Conservation (phyloP, 2,888 invertebrate species). For the Oxystoma pomonae region DNA sequence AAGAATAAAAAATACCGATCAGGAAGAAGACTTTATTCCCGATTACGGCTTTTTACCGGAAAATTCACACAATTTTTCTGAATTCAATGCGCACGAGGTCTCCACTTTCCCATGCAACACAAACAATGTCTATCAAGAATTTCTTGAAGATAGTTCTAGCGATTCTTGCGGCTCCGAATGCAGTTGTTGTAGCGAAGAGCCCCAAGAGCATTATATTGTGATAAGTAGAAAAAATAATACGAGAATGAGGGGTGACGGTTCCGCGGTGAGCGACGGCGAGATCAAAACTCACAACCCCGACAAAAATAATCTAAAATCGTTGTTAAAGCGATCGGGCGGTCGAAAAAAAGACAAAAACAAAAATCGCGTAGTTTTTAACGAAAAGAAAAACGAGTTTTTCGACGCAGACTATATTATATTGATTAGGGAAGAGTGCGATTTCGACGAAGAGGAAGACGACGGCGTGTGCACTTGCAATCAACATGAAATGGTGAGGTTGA, state of each 20-base stretch:
- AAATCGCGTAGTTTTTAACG: constrained; percentile 83
- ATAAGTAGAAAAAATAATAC: constrained; percentile 16
- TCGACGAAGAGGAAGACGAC: constrained; percentile 76
- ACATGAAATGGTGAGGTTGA: constrained; percentile 60
- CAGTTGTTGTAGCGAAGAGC: constrained; percentile 31
- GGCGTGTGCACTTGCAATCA: constrained; percentile 68
- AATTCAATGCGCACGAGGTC: constrained; percentile 44
- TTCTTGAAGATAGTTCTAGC: constrained; percentile 31
- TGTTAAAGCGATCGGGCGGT: constrained; percentile 68
- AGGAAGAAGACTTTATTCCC: constrained; percentile 10
- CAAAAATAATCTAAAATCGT: constrained; percentile 62
- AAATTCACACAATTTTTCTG: constrained; percentile 33
- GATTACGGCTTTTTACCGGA: constrained; percentile 17
- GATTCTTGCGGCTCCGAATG: constrained; percentile 22
- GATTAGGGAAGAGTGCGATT: constrained; percentile 82
- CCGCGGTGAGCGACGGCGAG: constrained; percentile 45
- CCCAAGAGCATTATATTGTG: constrained; percentile 22
- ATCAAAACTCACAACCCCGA: constrained; percentile 55
- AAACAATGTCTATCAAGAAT: constrained; percentile 42
- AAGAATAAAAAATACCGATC: constrained; percentile 21
- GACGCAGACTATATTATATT: constrained; percentile 90
- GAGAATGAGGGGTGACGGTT: constrained; percentile 19
- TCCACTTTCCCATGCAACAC: constrained; percentile 32
- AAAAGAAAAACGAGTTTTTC: constrained; percentile 85
- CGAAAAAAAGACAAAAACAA: constrained; percentile 64